These are phyloP conservation scores for Hermodice carunculata DNA, from an alignment of 2,888 invertebrate genomes.

Conservation along the genomic window DNA sequence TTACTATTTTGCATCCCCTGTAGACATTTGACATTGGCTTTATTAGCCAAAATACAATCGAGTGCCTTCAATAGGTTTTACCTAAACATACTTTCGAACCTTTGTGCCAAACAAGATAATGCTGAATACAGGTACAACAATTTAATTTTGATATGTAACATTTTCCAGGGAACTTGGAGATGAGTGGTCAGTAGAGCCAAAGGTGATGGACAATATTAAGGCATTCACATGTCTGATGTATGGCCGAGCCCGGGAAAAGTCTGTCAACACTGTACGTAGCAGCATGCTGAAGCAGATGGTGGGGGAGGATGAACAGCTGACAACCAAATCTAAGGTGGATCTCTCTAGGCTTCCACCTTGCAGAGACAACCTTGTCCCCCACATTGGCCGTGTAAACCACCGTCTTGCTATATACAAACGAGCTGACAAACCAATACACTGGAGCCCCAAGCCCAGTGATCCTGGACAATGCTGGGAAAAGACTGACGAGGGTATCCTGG, in stretches of 20 bases:
- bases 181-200: constrained; percentile 9
- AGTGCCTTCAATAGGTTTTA: no score
- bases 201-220: not conserved
- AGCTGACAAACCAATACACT: not conserved
- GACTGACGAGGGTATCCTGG: constrained; percentile 9
- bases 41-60: no score
- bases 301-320: constrained; percentile 25
- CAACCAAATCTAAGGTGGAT: constrained; percentile 29
- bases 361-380: not conserved
- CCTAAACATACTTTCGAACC: no score
- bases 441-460: constrained; percentile 4
- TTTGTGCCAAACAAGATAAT: no score
- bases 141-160: no score
- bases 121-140: no score
- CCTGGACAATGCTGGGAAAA: not conserved
- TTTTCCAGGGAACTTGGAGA: constrained; percentile 18
- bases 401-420: constrained; percentile 12
- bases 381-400: constrained; percentile 19
- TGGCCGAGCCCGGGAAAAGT: constrained; percentile 2
- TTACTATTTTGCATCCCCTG: no score
- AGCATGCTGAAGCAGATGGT: constrained; percentile 24
- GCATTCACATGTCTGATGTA: constrained; percentile 23
- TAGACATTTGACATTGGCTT: no score
- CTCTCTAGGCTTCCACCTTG: constrained; percentile 28
- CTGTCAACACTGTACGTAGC: constrained; percentile 12